Evolutionary conservation across 2,888 invertebrate species (phyloP).

Genomic region (Netelia melanura): DNA sequence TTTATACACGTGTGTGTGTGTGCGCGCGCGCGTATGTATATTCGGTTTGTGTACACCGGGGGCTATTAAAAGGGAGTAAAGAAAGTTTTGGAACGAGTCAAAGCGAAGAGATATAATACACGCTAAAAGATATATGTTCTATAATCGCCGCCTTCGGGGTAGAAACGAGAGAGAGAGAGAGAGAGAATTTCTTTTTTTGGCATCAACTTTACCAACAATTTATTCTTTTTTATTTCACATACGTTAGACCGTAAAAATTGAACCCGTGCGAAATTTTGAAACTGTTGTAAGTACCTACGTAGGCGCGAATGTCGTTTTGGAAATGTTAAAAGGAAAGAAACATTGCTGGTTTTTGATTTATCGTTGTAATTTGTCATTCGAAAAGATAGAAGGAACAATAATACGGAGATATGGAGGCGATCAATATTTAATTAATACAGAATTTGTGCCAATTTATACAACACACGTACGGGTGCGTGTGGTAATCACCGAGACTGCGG

Average conservation of each 20-base stretch:
- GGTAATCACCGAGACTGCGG: slow-evolving; percentile 63
- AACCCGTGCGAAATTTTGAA: background rate
- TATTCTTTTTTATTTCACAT: background rate
- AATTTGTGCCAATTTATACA: too few relatives aligned
- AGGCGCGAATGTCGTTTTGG: background rate
- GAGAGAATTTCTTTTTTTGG: background rate
- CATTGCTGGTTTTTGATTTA: too few relatives aligned
- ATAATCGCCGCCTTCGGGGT: slow-evolving; percentile 38
- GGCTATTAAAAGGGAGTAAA: slow-evolving; percentile 40
- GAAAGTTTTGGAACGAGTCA: slow-evolving; percentile 12
- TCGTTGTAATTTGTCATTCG: too few relatives aligned
- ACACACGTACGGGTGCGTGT: slow-evolving; percentile 24
- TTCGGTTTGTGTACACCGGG: background rate
- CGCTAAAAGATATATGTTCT: background rate
- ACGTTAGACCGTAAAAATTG: slow-evolving; percentile 16
- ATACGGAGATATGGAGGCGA: too few relatives aligned
- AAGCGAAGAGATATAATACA: background rate
- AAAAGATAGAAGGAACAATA: too few relatives aligned
- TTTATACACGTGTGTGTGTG: slow-evolving; percentile 1
- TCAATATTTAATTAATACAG: too few relatives aligned
- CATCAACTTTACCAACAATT: slow-evolving; percentile 42
- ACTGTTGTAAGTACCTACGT: background rate
- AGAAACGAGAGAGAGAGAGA: background rate
- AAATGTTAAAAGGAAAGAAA: too few relatives aligned
- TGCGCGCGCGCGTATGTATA: background rate